Evolutionary conservation across 2,888 invertebrate species (phyloP).

Genomic region (Alviniconcha strummeri): DNA sequence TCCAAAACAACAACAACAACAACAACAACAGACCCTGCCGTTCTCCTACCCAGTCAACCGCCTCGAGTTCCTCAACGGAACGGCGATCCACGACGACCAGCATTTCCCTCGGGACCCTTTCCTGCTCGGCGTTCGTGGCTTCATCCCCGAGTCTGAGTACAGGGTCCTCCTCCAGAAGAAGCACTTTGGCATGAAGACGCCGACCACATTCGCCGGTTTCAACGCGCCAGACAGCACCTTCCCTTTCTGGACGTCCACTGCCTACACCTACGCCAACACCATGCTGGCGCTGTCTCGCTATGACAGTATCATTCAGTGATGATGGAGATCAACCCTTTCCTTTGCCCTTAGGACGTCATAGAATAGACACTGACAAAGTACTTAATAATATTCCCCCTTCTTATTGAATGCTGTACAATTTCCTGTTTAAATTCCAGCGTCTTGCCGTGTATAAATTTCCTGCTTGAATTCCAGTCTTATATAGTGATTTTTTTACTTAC

Average conservation of each 20-base stretch:
- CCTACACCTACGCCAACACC: slow-evolving; percentile 60
- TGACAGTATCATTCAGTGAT: background rate
- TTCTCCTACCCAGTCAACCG: slow-evolving; percentile 42
- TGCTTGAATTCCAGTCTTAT: too few relatives aligned
- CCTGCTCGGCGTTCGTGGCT: slow-evolving; percentile 53
- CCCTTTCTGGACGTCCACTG: slow-evolving; percentile 62
- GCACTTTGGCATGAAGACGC: slow-evolving; percentile 44
- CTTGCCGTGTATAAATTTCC: too few relatives aligned
- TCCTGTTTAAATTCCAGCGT: too few relatives aligned
- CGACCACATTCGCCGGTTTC: slow-evolving; percentile 56
- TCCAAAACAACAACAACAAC: too few relatives aligned
- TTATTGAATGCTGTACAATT: too few relatives aligned
- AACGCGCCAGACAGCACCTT: slow-evolving; percentile 54
- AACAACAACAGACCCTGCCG: slow-evolving; percentile 16
- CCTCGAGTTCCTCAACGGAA: slow-evolving; percentile 49
- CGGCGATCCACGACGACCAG: slow-evolving; percentile 37
- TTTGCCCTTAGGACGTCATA: too few relatives aligned
- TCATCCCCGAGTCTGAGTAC: slow-evolving; percentile 50
- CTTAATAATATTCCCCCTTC: too few relatives aligned
- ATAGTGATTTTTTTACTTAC: too few relatives aligned
- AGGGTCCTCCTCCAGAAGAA: slow-evolving; percentile 43
- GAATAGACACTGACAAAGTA: too few relatives aligned
- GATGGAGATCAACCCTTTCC: too few relatives aligned
- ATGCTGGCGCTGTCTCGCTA: slow-evolving; percentile 54
- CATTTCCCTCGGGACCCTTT: slow-evolving; percentile 33